Base-by-base conservation (phyloP, 1,140 invertebrate species). In the Patella vulgata region DNA sequence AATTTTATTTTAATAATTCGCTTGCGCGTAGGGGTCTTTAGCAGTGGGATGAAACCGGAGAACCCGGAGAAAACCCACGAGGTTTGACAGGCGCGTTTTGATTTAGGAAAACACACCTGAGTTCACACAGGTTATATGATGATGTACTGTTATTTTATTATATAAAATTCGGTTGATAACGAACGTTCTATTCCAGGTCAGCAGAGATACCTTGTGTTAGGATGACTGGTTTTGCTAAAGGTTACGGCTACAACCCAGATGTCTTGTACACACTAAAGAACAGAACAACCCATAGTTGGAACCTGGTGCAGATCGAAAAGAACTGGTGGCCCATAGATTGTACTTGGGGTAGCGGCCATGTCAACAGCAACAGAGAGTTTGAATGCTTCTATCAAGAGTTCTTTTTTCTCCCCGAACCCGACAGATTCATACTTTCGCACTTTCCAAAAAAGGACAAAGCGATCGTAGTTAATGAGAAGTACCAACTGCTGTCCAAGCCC, bases 211-310 rank as follows among this genome's bases (percentile, higher is more conserved):
- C 98, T 82, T 98, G 96, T 84, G 95, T 97, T 8, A 95, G 97
- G 12, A 97, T 98, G 77, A 97, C 97, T 84, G 96, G 96, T 19
- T 97, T 97, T 85, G 96, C 93, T 47, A 99, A 99, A 83, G 96
- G 94, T 43, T 96, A 96, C 3, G 96, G 96, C 51, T 98, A 98
- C 82, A 93, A 96, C 77, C 95, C 95, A 0, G 95, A 95, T 0
- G 92, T 96, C 0, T 88, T 91, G 59, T 97, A 98, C 78, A 93
- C 96, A 71, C 95, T 68, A 96, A 97, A 84, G 94, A 97, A 1
- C 94, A 97, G 27, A 30, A 60, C 55, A 6, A 63, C 68, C 40
- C 59, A 64, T 40, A 55, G 66, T 25, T 71, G 69, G 69, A 71
- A 67, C 42, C 66, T 58, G 14, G 66, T 71, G 0, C 50, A 55